Base-by-base conservation (phyloP, 2,888 invertebrate species). In the Chaetogeoica ovagalla region DNA sequence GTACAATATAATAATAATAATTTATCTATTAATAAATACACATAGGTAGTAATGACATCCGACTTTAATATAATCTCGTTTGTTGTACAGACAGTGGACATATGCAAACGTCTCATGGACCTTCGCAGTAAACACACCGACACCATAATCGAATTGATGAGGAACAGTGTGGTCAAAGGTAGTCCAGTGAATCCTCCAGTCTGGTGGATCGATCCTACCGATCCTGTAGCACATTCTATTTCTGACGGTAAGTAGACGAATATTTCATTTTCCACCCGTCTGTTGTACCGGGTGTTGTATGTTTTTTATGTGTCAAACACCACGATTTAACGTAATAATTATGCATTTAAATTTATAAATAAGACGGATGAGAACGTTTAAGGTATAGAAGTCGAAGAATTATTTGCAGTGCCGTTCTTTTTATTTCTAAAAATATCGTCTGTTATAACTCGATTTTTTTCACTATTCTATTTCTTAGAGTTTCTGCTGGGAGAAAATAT, bases 161-260 rank as follows among this genome's bases (percentile, higher is more conserved):
- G 89, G 72, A 86, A 88, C 8, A 88, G 91, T 0, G 89, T 90
- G 0, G 83, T 84, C 2, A 87, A 89, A 1, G 94, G 93, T 17
- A 88, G 89, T 3, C 94, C 94, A 0, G 90, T 94, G 17, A 93
- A 94, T 86, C 88, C 92, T 4, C 95, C 95, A 0, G 88, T 95
- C 59, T 96, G 95, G 95, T 95, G 94, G 94, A 85, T 92, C 0
- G 92, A 91, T 83, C 94, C 94, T 0, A 86, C 85, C 0, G 92
- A 94, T 84, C 84, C 85, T 39, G 88, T 88, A 23, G 91, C 94
- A 0, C 86, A 87, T 55, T 85, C 84, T 21, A 86, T 88, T 82
- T 87, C 87, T 81, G 86, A 87, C 82, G 86, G 88, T 87, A 83
- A 84, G 83, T 71, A 21, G 23, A 69, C 55, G 9, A 0, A 17